These are phyloP conservation scores for Alaudala cheleensis DNA, from an alignment of 2,113 vertebrate genomes.

Conservation along the genomic window DNA sequence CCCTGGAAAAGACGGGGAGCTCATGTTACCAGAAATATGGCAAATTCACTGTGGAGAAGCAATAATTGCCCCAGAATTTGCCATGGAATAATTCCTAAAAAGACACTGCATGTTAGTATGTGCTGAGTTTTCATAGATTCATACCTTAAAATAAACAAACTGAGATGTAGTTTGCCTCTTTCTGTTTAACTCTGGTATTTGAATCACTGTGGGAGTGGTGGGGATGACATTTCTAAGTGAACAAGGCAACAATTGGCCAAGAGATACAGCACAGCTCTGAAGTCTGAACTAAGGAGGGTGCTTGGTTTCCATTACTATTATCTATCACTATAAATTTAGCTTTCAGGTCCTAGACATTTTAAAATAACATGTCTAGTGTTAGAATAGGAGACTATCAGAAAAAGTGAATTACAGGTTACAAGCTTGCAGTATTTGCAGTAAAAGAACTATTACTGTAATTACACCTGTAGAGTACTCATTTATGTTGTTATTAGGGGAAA, in stretches of 20 bases:
- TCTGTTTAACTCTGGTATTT: neutral
- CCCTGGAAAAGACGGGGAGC: neutral
- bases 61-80: neutral
- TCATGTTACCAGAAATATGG: neutral
- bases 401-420: conserved; percentile 47
- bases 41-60: neutral
- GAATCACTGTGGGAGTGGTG: neutral
- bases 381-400: conserved; percentile 16
- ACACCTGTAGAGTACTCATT: neutral
- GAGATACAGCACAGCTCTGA: neutral
- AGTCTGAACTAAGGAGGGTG: neutral
- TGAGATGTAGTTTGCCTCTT: neutral
- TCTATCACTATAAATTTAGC: conserved; percentile 5
- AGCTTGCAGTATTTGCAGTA: conserved; percentile 4
- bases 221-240: neutral
- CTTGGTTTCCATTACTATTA: conserved; percentile 10
- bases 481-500: conserved; percentile 2
- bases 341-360: conserved; percentile 25
- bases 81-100: neutral
- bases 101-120: too few relatives aligned
- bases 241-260: neutral
- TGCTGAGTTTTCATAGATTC: neutral
- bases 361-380: conserved; percentile 27
- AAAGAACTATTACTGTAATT: neutral
- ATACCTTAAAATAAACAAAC: neutral